Evolutionary conservation across 2,888 invertebrate species (phyloP).

Genomic region (Saturnia pavonia): DNA sequence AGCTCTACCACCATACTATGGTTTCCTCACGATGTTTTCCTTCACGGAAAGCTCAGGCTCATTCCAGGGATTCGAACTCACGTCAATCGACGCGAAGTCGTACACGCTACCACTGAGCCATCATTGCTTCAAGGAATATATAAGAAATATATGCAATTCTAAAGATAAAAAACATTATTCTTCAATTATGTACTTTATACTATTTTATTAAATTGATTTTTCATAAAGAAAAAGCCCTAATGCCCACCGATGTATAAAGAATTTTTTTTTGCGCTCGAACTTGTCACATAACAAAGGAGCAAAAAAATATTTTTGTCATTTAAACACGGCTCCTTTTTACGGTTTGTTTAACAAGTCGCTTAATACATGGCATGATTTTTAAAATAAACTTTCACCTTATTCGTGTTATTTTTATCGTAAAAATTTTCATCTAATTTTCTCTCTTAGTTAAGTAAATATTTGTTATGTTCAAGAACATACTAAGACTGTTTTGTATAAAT

Average conservation of each 20-base stretch:
- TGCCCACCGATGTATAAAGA: neutral
- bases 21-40: no score
- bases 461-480: neutral
- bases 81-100: no score
- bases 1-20: no score
- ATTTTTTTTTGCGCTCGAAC: neutral
- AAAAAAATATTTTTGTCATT: slow-evolving; percentile 15
- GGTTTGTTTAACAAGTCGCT: slow-evolving; percentile 9
- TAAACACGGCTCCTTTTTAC: slow-evolving; percentile 4
- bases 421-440: neutral
- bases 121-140: neutral
- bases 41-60: no score
- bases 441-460: neutral
- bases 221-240: neutral
- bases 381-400: slow-evolving; percentile 6
- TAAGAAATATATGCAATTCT: neutral
- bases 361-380: slow-evolving; percentile 9
- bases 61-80: no score
- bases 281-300: slow-evolving; percentile 18
- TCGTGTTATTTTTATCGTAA: slow-evolving; percentile 3
- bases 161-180: neutral
- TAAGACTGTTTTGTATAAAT: neutral
- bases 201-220: neutral
- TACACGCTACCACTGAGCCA: no score
- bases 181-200: neutral